Evolutionary conservation across 2,113 vertebrate genomes (phyloP), one percentile per base, ranked within the genome.

Genomic region (Vidua chalybeata): DNA sequence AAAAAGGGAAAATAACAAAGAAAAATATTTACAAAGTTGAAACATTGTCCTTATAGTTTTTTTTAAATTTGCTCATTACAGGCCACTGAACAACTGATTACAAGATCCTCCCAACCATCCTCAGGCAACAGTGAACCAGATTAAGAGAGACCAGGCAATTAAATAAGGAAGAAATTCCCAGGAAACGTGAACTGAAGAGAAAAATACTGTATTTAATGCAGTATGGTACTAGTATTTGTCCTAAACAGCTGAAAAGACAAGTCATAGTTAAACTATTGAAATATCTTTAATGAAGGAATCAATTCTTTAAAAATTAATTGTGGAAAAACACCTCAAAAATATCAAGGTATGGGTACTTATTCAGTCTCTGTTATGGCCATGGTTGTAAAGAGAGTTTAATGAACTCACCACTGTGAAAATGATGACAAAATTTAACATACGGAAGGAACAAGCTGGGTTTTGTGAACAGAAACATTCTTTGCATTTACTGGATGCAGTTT

Each of bases 11-110:
- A 93, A 91, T 6, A 62, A 39, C 39, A 88, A 37, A 33, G 14
- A 83, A 89, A 68, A 35, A 3, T 54, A 75, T 75, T 95, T 90
- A 92, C 21, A 61, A 92, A 95, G 87, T 69, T 85, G 33, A 74
- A 75, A 26, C 41, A 84, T 48, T 92, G 37, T 89, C 62, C 86
- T 81, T 68, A 21, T 13, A 61, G 19, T 41, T 84, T 77, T 90
- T 90, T 51, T 72, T 48, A 48, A 92, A 94, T 89, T 79, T 95
- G 64, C 90, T 96, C 88, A 1, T 96, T 95, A 96, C 45, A 75
- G 41, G 79, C 69, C 75, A 82, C 76, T 75, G 92, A 94, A 79
- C 83, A 95, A 95, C 72, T 46, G 88, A 81, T 93, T 96, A 72
- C 62, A 92, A 68, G 79, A 84, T 88, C 87, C 82, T 93, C 79